Percentiles rank a stretch among this genome's conserved stretches.
Conservation (phyloP, 2,797 vertebrate species). For the Pachyuromys duprasi region DNA sequence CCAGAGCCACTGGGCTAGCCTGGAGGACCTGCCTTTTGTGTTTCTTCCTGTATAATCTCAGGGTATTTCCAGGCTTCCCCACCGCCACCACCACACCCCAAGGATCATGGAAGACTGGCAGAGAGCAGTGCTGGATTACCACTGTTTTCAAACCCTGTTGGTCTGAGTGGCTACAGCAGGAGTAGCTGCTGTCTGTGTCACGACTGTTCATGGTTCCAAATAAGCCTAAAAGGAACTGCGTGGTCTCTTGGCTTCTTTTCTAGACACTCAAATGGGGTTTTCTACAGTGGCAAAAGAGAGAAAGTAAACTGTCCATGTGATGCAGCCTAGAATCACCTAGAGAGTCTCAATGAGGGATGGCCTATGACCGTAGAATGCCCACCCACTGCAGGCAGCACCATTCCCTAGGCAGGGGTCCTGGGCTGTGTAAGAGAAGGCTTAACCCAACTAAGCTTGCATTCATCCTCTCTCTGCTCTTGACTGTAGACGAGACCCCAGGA, state of each 20-base stretch:
- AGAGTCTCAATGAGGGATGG: no score
- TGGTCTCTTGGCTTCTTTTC: neutral
- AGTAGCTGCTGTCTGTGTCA: neutral
- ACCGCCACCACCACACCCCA: neutral
- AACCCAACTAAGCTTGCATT: neutral
- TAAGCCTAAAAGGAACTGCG: neutral
- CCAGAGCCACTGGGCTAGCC: no score
- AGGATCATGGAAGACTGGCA: neutral
- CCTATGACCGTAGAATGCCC: neutral
- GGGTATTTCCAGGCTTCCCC: neutral
- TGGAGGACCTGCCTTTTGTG: no score
- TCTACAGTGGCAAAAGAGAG: neutral
- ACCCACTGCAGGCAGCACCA: neutral
- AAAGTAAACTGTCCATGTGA: neutral
- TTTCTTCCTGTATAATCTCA: no score
- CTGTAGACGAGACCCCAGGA: neutral
- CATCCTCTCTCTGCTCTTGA: neutral
- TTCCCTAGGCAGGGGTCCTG: neutral
- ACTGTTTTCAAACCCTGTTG: neutral
- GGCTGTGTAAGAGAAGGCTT: neutral
- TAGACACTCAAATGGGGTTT: neutral
- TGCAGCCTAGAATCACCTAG: neutral
- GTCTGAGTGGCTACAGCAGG: neutral
- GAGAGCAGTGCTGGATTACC: neutral
- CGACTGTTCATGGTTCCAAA: neutral